Evolutionary conservation across 2,888 invertebrate genomes (phyloP), one percentile per base, ranked within the genome.

Genomic region (Drosophila putrida): DNA sequence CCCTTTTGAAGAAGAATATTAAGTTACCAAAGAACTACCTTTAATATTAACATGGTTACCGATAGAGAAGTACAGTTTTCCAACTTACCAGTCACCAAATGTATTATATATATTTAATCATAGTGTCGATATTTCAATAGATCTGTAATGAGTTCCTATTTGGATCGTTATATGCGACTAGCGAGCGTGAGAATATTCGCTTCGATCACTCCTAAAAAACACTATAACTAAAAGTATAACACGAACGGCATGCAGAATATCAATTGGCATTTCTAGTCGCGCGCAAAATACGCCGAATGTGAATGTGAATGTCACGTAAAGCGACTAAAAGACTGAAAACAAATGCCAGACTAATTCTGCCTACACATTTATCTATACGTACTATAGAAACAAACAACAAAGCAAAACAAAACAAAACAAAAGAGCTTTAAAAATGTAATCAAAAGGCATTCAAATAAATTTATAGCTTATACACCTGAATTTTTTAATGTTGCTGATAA

Each of bases 141-240:
- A 54, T 57, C 54, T 63, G 39, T 57, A 53, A 46, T 61, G 44
- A 39, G 35, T 51, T 51, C n/a, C 31, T 43, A 36, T 43, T 35
- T n/a, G 36, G 6, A 41, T 57, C 13, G 43, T 25, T 43, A 49
- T 44, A 46, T 43, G 41, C 46, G 11, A 15, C 15, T 33, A 60
- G 50, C 66, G 85, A 82, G 80, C 88, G 84, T 84, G 88, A 87
- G 88, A 84, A 85, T 87, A 84, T 84, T 84, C 58, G 36, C 50
- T 77, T 77, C 71, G 49, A 53, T 53, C n/a, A 25, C 57, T 47
- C 51, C 50, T 71, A 71, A 53, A 53, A 36, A 39, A 39, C 31
- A 78, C 66, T 62, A 47, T 20, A 38, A 35, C 25, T 63, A 65
- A 57, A 11, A 50, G 27, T 13, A 46, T 38, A 31, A 2, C 11